A percentile compares a stretch with the other conserved stretches of the same genome.
Evolutionary conservation across 2,888 invertebrate genomes (phyloP).

Genomic region (Drosophila nigricruria): DNA sequence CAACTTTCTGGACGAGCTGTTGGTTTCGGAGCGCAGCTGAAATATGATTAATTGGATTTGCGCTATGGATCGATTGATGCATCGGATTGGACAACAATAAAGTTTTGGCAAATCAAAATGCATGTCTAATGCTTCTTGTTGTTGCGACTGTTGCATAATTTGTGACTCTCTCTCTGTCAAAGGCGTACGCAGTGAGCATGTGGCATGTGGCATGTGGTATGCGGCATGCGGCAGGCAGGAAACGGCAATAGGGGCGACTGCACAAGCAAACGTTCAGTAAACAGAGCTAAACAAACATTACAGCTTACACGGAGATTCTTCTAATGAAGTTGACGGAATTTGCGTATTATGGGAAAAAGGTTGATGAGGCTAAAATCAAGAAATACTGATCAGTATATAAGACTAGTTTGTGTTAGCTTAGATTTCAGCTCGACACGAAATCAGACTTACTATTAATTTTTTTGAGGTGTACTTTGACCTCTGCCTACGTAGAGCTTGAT

Average conservation of each 20-base stretch:
- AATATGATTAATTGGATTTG: constrained; percentile 84
- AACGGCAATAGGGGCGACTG: constrained; percentile 36
- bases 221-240: constrained; percentile 42
- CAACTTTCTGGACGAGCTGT: constrained; percentile 87
- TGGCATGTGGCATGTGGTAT: constrained; percentile 32
- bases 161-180: constrained; percentile 41
- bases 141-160: constrained; percentile 70
- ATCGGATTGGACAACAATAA: constrained; percentile 56
- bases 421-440: too few relatives aligned
- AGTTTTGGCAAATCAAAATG: constrained; percentile 69
- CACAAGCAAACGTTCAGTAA: constrained; percentile 26
- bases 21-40: constrained; percentile 62
- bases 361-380: not conserved
- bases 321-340: not conserved
- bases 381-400: not conserved
- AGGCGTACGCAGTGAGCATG: constrained; percentile 44
- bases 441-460: not conserved
- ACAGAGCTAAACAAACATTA: constrained; percentile 21
- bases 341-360: not conserved
- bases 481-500: not conserved
- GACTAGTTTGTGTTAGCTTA: too few relatives aligned
- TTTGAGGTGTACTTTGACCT: not conserved
- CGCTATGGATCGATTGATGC: constrained; percentile 33
- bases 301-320: constrained; percentile 21
- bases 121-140: constrained; percentile 69